A percentile compares a stretch with the other conserved stretches of the same genome.
phyloP scores from a whole-genome alignment of 2,797 vertebrate species.

The Anguilla megastoma region DNA sequence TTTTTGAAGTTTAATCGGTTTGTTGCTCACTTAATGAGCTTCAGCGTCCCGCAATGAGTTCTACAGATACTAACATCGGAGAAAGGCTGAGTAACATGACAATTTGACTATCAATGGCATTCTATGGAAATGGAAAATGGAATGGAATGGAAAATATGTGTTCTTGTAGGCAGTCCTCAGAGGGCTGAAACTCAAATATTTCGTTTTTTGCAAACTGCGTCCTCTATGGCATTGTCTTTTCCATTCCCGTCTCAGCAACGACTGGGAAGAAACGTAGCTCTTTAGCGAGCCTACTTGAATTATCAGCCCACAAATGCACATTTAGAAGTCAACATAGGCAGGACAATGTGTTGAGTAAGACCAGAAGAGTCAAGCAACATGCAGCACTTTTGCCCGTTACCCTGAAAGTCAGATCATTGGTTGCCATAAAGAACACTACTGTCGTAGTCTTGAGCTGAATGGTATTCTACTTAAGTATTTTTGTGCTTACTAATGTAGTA shows the following conservation, averaged over 20 bases:
- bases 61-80: too few species aligned
- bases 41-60: not conserved
- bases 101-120: not conserved
- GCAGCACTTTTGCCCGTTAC: not conserved
- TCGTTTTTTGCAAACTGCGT: not conserved
- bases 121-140: not conserved
- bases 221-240: not conserved
- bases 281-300: not conserved
- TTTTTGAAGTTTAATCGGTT: not conserved
- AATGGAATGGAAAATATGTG: not conserved
- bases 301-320: not conserved
- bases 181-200: not conserved
- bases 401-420: not conserved
- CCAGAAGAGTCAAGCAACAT: not conserved
- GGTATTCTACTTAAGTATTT: not conserved
- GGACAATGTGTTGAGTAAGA: constrained; percentile 2
- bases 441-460: not conserved
- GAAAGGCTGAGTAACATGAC: too few species aligned
- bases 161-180: not conserved
- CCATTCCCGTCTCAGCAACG: not conserved
- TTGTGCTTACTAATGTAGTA: not conserved
- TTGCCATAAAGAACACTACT: not conserved
- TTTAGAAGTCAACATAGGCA: not conserved
- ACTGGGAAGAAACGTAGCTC: not conserved
- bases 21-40: not conserved